Percentiles rank a stretch among this genome's conserved stretches.
These are phyloP conservation scores for Epinephelus malabaricus DNA, from an alignment of 2,797 vertebrate species.

Conservation along the genomic window DNA sequence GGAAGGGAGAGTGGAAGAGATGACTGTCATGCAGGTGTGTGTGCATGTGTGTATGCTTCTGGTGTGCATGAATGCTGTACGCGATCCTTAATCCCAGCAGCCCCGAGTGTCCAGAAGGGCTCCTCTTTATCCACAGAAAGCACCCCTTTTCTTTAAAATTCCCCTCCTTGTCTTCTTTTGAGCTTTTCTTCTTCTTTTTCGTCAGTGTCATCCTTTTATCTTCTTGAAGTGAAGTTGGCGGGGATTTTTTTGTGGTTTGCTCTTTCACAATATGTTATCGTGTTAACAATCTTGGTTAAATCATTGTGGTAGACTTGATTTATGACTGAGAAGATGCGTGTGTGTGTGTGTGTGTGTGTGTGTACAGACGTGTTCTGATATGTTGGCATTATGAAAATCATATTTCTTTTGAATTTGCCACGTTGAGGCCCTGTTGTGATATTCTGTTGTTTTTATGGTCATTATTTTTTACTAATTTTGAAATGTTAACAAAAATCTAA, in stretches of 20 bases:
- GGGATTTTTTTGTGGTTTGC: constrained; percentile 89
- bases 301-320: constrained; percentile 92
- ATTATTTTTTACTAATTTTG: constrained; percentile 43
- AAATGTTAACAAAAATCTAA: constrained; percentile 19
- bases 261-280: constrained; percentile 94
- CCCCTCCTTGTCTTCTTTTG: constrained; percentile 72
- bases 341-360: constrained; percentile 46
- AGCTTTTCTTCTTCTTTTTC: constrained; percentile 39
- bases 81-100: constrained; percentile 61
- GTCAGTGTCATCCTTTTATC: constrained; percentile 83
- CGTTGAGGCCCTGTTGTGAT: constrained; percentile 26
- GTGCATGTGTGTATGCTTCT: constrained; percentile 27
- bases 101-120: constrained; percentile 48
- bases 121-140: constrained; percentile 56
- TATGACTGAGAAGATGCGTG: constrained; percentile 86
- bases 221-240: constrained; percentile 88
- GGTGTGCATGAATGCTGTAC: constrained; percentile 56
- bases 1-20: constrained; percentile 75
- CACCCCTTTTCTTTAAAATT: constrained; percentile 56
- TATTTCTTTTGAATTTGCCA: constrained; percentile 36
- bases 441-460: constrained; percentile 31
- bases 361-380: constrained; percentile 30
- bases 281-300: constrained; percentile 93
- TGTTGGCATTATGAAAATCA: constrained; percentile 38
- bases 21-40: constrained; percentile 74